Conservation (phyloP, 2,888 invertebrate genomes). For the Dromius quadrimaculatus region DNA sequence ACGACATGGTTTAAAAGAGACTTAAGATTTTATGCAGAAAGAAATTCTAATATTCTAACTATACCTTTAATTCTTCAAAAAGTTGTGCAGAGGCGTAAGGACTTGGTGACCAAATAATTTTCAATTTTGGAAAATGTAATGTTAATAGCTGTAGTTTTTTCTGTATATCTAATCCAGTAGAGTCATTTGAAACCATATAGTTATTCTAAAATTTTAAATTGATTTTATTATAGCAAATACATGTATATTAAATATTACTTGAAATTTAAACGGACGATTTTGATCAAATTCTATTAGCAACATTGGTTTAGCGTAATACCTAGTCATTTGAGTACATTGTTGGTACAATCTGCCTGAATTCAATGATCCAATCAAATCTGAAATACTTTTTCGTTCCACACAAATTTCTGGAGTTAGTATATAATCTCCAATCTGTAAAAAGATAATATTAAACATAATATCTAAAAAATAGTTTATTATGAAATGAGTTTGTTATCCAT, state of each 20-base stretch:
- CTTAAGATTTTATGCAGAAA: too few species aligned
- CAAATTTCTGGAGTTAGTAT: conserved; percentile 96
- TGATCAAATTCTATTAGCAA: conserved; percentile 96
- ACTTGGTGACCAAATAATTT: conserved; percentile 96
- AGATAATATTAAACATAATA: too few species aligned
- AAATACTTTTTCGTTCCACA: conserved; percentile 95
- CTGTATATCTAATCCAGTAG: conserved; percentile 82
- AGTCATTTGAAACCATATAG: conserved; percentile 82
- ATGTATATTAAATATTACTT: conserved; percentile 69
- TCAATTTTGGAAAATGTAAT: conserved; percentile 92
- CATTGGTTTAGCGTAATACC: conserved; percentile 89
- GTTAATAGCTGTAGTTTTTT: conserved; percentile 93
- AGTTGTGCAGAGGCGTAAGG: conserved; percentile 96
- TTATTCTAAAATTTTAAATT: conserved; percentile 75
- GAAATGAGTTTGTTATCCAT: too few species aligned
- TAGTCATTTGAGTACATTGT: conserved; percentile 94
- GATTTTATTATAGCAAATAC: neutral
- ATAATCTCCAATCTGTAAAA: conserved; percentile 91
- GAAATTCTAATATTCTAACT: too few species aligned
- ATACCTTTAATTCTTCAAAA: conserved; percentile 94
- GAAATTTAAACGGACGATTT: conserved; percentile 90
- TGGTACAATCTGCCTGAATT: conserved; percentile 95
- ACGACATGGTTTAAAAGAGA: too few species aligned
- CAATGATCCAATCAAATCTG: conserved; percentile 95
- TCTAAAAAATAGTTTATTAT: too few species aligned